Evolutionary conservation across 2,888 invertebrate species (phyloP).

Genomic region (Spodoptera picta): DNA sequence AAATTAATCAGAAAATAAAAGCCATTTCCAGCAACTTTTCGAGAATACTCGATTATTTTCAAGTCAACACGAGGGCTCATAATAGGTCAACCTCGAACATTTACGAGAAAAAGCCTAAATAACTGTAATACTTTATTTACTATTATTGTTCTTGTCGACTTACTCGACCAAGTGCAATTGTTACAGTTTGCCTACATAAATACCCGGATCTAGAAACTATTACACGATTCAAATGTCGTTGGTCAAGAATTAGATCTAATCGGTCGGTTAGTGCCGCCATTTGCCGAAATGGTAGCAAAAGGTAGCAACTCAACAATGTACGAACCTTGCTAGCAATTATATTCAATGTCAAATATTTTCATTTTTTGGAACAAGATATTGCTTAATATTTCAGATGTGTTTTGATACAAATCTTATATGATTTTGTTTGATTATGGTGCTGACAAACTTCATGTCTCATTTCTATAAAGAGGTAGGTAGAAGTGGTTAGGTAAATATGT

Average conservation of each 20-base stretch:
- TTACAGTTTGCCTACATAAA: constrained; percentile 34
- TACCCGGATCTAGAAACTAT: constrained; percentile 49
- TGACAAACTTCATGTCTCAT: no score
- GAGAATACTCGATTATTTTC: no score
- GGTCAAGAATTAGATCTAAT: constrained; percentile 62
- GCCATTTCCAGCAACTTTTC: no score
- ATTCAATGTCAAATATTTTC: constrained; percentile 47
- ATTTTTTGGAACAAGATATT: constrained; percentile 42
- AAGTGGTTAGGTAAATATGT: background rate
- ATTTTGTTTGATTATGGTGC: constrained; percentile 10
- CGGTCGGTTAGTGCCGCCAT: constrained; percentile 47
- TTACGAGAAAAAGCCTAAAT: no score
- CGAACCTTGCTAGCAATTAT: constrained; percentile 43
- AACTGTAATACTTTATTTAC: no score
- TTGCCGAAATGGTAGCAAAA: constrained; percentile 42
- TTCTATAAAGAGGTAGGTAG: no score
- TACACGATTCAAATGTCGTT: constrained; percentile 57
- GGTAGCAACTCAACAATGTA: constrained; percentile 24
- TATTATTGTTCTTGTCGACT: constrained; percentile 6
- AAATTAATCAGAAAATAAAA: no score
- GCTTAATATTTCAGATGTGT: constrained; percentile 29
- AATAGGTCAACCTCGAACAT: no score
- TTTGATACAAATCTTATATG: constrained; percentile 29
- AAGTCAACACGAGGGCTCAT: no score
- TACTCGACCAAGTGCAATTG: constrained; percentile 30